phyloP scores from a whole-genome alignment of 2,113 vertebrate species.

The Sceloporus tristichus region DNA sequence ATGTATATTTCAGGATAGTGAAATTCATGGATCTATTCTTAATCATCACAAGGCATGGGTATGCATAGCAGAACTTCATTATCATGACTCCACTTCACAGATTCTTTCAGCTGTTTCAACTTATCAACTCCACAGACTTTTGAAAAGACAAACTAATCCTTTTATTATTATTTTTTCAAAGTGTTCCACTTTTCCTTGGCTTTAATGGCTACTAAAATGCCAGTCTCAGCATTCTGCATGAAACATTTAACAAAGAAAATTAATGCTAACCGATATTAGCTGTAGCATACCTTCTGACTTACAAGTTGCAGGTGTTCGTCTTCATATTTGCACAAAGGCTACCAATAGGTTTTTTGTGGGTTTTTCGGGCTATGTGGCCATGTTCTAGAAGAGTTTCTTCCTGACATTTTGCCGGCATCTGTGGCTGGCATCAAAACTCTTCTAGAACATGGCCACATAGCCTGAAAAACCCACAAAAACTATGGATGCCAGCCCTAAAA shows the following conservation, averaged over 20 bases:
- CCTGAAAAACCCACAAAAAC: too few species aligned
- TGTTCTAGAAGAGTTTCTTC: too few species aligned
- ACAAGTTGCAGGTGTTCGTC: slow-evolving; percentile 21
- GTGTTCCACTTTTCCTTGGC: slow-evolving; percentile 12
- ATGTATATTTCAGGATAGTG: slow-evolving; percentile 54
- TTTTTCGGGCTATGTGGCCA: too few species aligned
- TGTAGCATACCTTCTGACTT: neutral
- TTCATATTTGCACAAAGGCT: slow-evolving; percentile 24
- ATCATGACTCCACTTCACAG: slow-evolving; percentile 41
- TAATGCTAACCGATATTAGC: slow-evolving; percentile 31
- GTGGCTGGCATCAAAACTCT: too few species aligned
- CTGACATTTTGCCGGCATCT: too few species aligned
- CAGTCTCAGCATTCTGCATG: slow-evolving; percentile 37
- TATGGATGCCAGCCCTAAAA: too few species aligned
- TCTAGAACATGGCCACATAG: too few species aligned
- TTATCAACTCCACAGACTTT: slow-evolving; percentile 55
- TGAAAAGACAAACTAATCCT: slow-evolving; percentile 67
- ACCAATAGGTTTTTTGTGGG: neutral
- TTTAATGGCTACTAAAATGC: slow-evolving; percentile 32
- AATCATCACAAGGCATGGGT: slow-evolving; percentile 60
- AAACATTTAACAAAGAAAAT: slow-evolving; percentile 35
- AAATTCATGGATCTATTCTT: slow-evolving; percentile 57
- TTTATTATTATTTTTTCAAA: slow-evolving; percentile 6
- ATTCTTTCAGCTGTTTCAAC: slow-evolving; percentile 64
- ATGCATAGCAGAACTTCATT: slow-evolving; percentile 67